Base-by-base conservation (phyloP, 2,888 invertebrate genomes). In the Melanargia galathea region DNA sequence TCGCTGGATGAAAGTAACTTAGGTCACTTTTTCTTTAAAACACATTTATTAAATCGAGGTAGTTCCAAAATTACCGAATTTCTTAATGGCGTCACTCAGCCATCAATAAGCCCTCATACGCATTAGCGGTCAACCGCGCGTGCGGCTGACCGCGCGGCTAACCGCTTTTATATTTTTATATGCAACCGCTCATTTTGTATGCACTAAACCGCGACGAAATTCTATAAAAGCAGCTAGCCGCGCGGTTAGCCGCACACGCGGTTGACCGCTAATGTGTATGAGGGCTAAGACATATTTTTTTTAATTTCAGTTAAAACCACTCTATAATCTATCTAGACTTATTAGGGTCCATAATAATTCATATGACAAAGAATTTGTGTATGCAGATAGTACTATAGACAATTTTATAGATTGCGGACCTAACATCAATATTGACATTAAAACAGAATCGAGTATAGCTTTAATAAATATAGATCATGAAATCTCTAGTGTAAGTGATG, bases 401-500 rank as follows among this genome's bases (percentile, higher is more conserved):
- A 61, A 58, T 59, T 66, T 66, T 30, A 59, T 68, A 11, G 68
- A 68, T 20, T 66, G 66, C 24, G 66, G 63, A 33, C 43, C 35
- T 48, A 48, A 56, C 24, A 43, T 60, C 2, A 26, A 59, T n/a
- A 57, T 68, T 26, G 62, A 61, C 22, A 35, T 24, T 22, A 66
- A 68, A 24, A 33, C 18, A 3, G 66, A 66, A 22, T 40, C 38
- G 0, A 64, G 63, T 43, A 26, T 55, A 8, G 38, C 60, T 10
- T 33, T 59, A 13, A 35, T 56, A 24, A 45, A 59, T 16, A 55
- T 57, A 33, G 40, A 62, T 16, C 16, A 26, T 11, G 56, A 62
- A 33, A 20, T n/a, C 22, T 20, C n/a, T 16, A 30, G 5, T 40
- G 2, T 30, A 11, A 62, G 49, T 43, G 40, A 35, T 2, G 46